Evolutionary conservation across 1,140 invertebrate species (phyloP).

Genomic region (Bathynomus jamesi): DNA sequence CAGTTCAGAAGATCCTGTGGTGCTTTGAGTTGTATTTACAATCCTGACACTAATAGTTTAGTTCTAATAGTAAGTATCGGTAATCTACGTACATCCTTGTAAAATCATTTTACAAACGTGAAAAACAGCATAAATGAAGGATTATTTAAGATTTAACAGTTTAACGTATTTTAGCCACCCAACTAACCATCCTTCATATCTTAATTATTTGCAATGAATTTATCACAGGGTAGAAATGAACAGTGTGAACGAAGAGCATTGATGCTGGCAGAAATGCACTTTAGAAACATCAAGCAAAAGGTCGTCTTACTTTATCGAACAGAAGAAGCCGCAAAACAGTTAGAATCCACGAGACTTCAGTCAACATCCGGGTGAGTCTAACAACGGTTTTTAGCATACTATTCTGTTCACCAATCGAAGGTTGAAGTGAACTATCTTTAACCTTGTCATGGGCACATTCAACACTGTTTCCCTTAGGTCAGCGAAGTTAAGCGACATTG

Average conservation of each 20-base stretch:
- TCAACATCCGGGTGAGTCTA: slow-evolving; percentile 67
- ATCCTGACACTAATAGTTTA: slow-evolving; percentile 46
- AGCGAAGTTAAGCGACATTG: no score
- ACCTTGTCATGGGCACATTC: no score
- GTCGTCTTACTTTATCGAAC: slow-evolving; percentile 85
- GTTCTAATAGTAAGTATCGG: slow-evolving; percentile 48
- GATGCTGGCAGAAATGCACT: slow-evolving; percentile 95
- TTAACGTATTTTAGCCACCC: slow-evolving; percentile 9
- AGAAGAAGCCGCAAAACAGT: slow-evolving; percentile 88
- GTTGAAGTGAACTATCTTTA: no score
- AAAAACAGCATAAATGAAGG: slow-evolving; percentile 5
- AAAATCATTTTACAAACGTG: background rate
- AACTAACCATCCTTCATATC: background rate
- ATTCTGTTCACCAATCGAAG: background rate
- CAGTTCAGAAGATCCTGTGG: slow-evolving; percentile 88
- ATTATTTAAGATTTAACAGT: slow-evolving; percentile 4
- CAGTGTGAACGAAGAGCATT: slow-evolving; percentile 53
- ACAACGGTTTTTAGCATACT: no score
- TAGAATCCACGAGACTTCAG: slow-evolving; percentile 81
- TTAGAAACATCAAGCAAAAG: slow-evolving; percentile 80
- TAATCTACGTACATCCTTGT: background rate
- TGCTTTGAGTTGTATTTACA: slow-evolving; percentile 76
- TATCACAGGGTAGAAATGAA: slow-evolving; percentile 57
- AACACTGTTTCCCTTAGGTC: no score
- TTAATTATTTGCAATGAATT: slow-evolving; percentile 8